Evolutionary conservation across 2,888 invertebrate genomes (phyloP).

Genomic region (Temnothorax unifasciatus): DNA sequence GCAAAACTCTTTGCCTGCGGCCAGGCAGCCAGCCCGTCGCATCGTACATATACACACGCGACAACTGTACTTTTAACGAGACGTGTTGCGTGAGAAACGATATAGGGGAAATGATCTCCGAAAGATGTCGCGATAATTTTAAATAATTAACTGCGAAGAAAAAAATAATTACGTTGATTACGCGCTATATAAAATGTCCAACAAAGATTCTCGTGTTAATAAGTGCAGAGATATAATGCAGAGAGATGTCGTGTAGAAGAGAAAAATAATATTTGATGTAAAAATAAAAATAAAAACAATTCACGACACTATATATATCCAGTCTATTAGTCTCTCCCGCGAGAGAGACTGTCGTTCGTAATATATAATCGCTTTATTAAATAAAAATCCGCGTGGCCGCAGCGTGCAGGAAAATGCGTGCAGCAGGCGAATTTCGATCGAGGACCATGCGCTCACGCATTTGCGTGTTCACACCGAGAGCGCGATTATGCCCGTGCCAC

Average conservation of each 20-base stretch:
- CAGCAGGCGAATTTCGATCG: conserved; percentile 38
- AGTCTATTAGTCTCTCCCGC: too few species aligned
- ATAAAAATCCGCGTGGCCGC: neutral
- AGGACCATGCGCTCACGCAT: conserved; percentile 58
- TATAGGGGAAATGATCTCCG: conserved; percentile 16
- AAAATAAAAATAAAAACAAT: neutral
- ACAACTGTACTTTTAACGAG: conserved; percentile 25
- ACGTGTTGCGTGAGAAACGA: conserved; percentile 19
- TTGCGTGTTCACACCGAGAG: conserved; percentile 59
- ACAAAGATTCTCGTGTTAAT: neutral
- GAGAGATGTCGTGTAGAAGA: neutral
- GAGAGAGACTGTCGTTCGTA: neutral
- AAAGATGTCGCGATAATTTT: conserved; percentile 5
- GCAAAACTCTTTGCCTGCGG: conserved; percentile 20
- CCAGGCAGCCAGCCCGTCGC: neutral
- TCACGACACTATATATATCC: neutral
- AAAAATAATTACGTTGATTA: conserved; percentile 4
- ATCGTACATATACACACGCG: neutral
- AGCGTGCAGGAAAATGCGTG: conserved; percentile 14
- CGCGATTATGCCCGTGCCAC: conserved; percentile 58
- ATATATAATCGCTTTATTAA: conserved; percentile 34
- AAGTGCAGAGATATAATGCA: neutral
- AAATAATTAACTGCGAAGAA: conserved; percentile 7
- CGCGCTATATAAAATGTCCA: neutral
- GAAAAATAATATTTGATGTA: neutral